A percentile compares a stretch with the other conserved stretches of the same genome.
These are phyloP conservation scores for Salvelinus namaycush DNA, from an alignment of 2,113 vertebrate species.

Conservation along the genomic window DNA sequence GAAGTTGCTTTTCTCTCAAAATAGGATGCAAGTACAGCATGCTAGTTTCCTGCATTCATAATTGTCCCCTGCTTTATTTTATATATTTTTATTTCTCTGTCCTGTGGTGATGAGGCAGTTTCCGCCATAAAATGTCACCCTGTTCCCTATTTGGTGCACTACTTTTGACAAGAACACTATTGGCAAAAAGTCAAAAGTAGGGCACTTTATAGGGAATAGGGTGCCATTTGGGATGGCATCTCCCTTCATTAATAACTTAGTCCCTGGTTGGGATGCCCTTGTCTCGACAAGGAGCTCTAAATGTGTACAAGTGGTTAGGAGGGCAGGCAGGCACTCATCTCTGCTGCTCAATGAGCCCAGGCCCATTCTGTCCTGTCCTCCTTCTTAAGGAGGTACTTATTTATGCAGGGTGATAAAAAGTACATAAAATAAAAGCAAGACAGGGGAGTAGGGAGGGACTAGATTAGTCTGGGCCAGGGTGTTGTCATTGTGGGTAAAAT, in stretches of 20 bases:
- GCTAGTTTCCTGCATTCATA: conserved; percentile 32
- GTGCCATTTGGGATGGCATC: no score
- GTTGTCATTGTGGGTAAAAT: conserved; percentile 46
- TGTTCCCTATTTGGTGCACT: conserved; percentile 14
- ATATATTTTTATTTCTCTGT: conserved; percentile 17
- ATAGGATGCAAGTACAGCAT: conserved; percentile 50
- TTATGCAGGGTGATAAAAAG: conserved; percentile 60
- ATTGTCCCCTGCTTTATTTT: neutral
- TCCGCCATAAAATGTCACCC: neutral
- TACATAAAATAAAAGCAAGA: conserved; percentile 58
- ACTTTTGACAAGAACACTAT: no score
- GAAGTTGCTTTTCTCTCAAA: conserved; percentile 6
- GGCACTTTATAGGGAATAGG: no score
- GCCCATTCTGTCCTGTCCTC: conserved; percentile 24
- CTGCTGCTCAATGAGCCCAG: conserved; percentile 4
- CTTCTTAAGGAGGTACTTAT: conserved; percentile 51
- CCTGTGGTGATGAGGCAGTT: conserved; percentile 28
- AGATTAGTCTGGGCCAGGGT: conserved; percentile 37
- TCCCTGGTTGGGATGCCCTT: conserved; percentile 50
- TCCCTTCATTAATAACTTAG: conserved; percentile 57
- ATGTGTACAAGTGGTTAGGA: conserved; percentile 47
- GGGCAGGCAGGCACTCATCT: conserved; percentile 51
- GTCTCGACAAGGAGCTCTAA: conserved; percentile 55
- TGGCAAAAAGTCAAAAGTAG: no score
- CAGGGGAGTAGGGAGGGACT: conserved; percentile 33